Evolutionary conservation across 2,888 invertebrate species (phyloP), one percentile per base, ranked within the genome.

Genomic region (Abscondita cerata): DNA sequence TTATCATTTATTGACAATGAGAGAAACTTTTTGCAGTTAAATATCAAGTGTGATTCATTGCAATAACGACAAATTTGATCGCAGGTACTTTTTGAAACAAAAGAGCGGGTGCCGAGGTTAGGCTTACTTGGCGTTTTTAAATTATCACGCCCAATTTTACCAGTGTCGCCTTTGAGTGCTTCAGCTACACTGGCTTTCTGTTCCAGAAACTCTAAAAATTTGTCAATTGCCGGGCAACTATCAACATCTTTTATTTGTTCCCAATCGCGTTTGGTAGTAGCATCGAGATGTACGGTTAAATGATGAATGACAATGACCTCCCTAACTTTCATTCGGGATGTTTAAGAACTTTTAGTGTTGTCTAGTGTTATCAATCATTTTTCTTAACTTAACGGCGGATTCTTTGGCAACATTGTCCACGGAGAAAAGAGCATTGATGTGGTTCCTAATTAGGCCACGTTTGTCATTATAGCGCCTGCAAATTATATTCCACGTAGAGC

Each of bases 381-480:
- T 36, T 38, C 60, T 47, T 0, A 64, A 31, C 11, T 44, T 15
- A 1, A 2, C 15, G n/a, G 48, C 41, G 13, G 40, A 40, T 40
- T 13, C 40, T 13, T 13, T 13, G 33, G 19, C 33, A 47, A 38
- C n/a, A 13, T 41, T 20, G 13, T 46, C 8, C 46, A 34, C 9
- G 4, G 12, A 19, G 34, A 68, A 68, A 44, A 70, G 59, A 12
- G 68, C 64, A 9, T 62, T 67, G 9, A 71, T 52, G 51, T 69
- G 69, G 40, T 59, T 66, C 34, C 67, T 25, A 25, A 25, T 2
- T 6, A 25, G 66, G 2, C 65, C 13, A 2, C 33, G 44, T 57
- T 69, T 68, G 40, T 70, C 36, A 9, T 36, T 36, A 9, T 36
- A 36, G 3, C 36, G 5, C 12, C 11, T 36, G 12, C 36, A 36